phyloP scores from a whole-genome alignment of 2,888 invertebrate genomes.

The Drosophila cognata region DNA sequence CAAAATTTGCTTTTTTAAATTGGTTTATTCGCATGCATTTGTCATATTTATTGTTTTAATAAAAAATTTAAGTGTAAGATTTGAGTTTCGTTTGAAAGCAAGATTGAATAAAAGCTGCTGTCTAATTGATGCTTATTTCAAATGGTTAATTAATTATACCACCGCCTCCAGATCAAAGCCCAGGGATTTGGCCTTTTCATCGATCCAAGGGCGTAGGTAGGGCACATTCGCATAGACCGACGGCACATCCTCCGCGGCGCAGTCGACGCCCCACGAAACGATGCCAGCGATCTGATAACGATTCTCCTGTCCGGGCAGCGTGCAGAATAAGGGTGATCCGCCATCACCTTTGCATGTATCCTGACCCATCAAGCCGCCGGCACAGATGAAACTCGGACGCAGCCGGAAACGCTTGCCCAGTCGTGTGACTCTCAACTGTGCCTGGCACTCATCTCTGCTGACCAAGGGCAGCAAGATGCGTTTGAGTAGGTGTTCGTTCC shows the following conservation, averaged over 20 bases:
- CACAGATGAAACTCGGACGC: constrained; percentile 90
- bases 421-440: constrained; percentile 86
- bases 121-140: not conserved
- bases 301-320: constrained; percentile 81
- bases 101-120: not conserved
- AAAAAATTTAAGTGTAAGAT: not conserved
- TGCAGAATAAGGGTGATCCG: constrained; percentile 91
- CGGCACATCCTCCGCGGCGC: constrained; percentile 88
- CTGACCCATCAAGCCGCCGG: constrained; percentile 90
- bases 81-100: not conserved
- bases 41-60: not conserved
- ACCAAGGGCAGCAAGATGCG: constrained; percentile 90
- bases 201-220: constrained; percentile 89
- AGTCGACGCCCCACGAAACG: constrained; percentile 91
- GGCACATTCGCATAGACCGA: constrained; percentile 91
- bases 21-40: not conserved
- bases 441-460: constrained; percentile 85
- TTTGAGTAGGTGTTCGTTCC: constrained; percentile 87
- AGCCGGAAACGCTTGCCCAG: constrained; percentile 88
- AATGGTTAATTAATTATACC: not conserved
- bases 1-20: not conserved
- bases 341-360: constrained; percentile 87
- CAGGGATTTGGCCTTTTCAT: constrained; percentile 75
- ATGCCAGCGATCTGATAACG: constrained; percentile 76
- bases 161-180: constrained; percentile 27